A percentile compares a stretch with the other conserved stretches of the same genome.
These are phyloP conservation scores for Luidia sarsii DNA, from an alignment of 53 echinoderm and acorn worm species.

Conservation along the genomic window DNA sequence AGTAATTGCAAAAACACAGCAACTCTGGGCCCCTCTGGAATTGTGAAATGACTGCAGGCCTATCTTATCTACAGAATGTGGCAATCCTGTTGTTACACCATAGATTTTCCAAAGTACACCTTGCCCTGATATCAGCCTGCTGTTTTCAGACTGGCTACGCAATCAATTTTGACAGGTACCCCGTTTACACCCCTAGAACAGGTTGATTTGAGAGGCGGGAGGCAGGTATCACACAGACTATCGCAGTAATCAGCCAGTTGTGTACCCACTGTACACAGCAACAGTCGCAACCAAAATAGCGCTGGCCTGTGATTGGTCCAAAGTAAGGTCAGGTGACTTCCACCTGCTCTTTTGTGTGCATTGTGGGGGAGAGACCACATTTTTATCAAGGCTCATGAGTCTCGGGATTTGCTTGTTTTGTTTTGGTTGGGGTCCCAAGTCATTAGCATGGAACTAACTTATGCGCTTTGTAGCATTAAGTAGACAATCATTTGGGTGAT, in stretches of 20 bases:
- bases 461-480: too few relatives aligned
- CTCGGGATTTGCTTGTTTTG: too few relatives aligned
- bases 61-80: slow-evolving; percentile 12
- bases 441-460: too few relatives aligned
- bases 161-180: neutral
- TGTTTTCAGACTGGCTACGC: neutral
- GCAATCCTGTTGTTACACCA: slow-evolving; percentile 21
- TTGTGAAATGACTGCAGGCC: neutral
- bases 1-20: too few relatives aligned
- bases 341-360: slow-evolving; percentile 42
- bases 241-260: slow-evolving; percentile 22
- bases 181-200: too few relatives aligned
- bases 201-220: too few relatives aligned
- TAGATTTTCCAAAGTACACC: slow-evolving; percentile 21
- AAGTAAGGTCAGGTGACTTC: slow-evolving; percentile 42
- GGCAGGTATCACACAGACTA: too few relatives aligned
- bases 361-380: too few relatives aligned
- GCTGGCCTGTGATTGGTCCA: slow-evolving; percentile 20
- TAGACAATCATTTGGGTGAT: too few relatives aligned
- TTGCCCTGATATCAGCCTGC: neutral
- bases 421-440: too few relatives aligned
- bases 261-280: slow-evolving; percentile 38
- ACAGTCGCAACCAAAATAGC: slow-evolving; percentile 38
- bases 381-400: too few relatives aligned
- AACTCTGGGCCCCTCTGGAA: too few relatives aligned